Evolutionary conservation across 2,113 vertebrate genomes (phyloP).

Genomic region (Centropus unirufus): DNA sequence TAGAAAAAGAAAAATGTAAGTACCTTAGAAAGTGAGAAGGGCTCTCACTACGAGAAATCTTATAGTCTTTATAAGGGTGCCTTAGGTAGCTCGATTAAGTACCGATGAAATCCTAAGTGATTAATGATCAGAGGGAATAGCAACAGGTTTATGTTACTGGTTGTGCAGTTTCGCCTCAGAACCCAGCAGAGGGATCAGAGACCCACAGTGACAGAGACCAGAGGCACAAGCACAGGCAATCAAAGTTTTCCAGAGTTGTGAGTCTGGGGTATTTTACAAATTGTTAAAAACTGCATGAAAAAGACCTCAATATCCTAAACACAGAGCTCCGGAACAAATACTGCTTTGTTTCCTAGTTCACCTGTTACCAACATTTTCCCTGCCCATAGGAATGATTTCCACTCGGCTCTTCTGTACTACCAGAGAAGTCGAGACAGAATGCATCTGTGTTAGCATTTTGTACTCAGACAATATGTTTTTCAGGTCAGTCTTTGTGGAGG

Average conservation of each 20-base stretch:
- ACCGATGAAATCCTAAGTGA: not conserved
- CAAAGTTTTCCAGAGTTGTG: not conserved
- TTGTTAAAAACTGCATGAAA: not conserved
- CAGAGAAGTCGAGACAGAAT: not conserved
- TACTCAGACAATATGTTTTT: not conserved
- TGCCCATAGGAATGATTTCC: not conserved
- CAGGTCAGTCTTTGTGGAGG: not conserved
- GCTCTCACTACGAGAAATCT: conserved; percentile 20
- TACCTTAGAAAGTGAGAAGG: conserved; percentile 26
- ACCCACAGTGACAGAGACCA: not conserved
- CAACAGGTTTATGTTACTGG: not conserved
- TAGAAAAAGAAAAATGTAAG: conserved; percentile 56
- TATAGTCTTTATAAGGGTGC: not conserved
- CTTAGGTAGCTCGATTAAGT: not conserved
- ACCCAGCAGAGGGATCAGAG: not conserved
- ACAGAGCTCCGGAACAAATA: not conserved
- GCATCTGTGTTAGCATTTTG: not conserved
- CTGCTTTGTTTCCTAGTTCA: not conserved
- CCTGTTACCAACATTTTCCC: not conserved
- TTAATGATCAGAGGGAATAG: conserved; percentile 49
- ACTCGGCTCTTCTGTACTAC: not conserved
- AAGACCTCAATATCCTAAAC: not conserved
- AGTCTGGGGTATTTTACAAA: not conserved
- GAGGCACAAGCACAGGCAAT: fast-evolving
- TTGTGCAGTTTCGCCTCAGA: not conserved